phyloP scores from a whole-genome alignment of 2,888 invertebrate genomes.

The Nomada ferruginata region DNA sequence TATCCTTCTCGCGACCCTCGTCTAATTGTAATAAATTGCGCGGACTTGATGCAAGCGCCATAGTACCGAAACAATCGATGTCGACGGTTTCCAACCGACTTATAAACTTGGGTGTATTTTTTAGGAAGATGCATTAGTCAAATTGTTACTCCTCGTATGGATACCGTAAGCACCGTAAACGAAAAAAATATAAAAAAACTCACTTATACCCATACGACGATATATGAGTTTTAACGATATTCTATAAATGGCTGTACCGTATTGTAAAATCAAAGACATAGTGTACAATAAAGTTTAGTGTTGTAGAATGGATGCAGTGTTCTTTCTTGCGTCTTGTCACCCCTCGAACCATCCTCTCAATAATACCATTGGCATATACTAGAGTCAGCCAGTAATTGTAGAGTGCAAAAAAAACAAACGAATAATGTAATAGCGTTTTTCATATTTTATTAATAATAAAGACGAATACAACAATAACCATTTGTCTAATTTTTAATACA shows the following conservation, averaged over 20 bases:
- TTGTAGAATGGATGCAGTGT: conserved; percentile 63
- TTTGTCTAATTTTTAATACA: neutral
- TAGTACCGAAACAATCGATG: conserved; percentile 49
- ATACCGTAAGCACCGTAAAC: conserved; percentile 59
- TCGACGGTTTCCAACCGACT: conserved; percentile 59
- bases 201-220: conserved; percentile 76
- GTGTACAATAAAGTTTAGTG: conserved; percentile 80
- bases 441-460: neutral
- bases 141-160: conserved; percentile 78
- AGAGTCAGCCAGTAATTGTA: too few species aligned
- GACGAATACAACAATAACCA: neutral
- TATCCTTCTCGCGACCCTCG: neutral
- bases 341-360: too few species aligned
- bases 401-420: neutral
- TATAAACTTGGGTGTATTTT: conserved; percentile 80
- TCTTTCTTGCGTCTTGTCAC: neutral
- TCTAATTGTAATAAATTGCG: neutral
- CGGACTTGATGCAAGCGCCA: conserved; percentile 14
- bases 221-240: conserved; percentile 77
- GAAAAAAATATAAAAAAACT: conserved; percentile 57
- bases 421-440: neutral
- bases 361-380: too few species aligned
- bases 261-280: conserved; percentile 82
- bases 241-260: conserved; percentile 82
- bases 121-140: conserved; percentile 75